Conservation (phyloP, 2,113 vertebrate genomes). For the Thinocorus orbignyianus region DNA sequence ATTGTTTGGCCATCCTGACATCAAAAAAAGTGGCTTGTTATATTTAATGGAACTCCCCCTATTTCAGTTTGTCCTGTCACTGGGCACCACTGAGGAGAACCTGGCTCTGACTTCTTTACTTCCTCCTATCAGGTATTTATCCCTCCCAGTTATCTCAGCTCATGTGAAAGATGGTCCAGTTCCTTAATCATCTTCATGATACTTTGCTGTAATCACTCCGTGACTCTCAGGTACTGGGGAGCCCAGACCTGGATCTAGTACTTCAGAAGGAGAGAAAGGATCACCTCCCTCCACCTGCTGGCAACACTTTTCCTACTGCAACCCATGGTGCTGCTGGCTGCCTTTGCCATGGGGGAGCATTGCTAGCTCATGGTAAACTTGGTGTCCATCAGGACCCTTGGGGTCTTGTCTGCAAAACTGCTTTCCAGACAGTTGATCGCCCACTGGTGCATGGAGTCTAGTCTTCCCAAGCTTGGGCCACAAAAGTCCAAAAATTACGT, state of each 20-base stretch:
- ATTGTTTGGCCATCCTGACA: not conserved
- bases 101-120: not conserved
- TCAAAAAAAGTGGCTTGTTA: not conserved
- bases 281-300: not conserved
- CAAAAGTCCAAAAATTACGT: not conserved
- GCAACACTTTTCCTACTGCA: not conserved
- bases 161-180: not conserved
- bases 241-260: not conserved
- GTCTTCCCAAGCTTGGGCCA: not conserved
- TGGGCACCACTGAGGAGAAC: not conserved
- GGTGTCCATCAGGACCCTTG: not conserved
- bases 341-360: not conserved
- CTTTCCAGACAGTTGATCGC: not conserved
- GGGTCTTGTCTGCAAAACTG: not conserved
- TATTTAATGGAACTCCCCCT: not conserved
- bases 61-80: not conserved
- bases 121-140: not conserved
- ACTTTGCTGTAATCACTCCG: not conserved
- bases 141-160: not conserved
- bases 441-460: not conserved
- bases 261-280: not conserved
- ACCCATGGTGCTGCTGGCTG: not conserved
- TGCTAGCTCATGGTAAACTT: not conserved
- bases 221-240: not conserved
- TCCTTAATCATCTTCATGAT: not conserved